Evolutionary conservation across 1,140 invertebrate species (phyloP), one percentile per base, ranked within the genome.

Genomic region (Ptiloglossa arizonensis): DNA sequence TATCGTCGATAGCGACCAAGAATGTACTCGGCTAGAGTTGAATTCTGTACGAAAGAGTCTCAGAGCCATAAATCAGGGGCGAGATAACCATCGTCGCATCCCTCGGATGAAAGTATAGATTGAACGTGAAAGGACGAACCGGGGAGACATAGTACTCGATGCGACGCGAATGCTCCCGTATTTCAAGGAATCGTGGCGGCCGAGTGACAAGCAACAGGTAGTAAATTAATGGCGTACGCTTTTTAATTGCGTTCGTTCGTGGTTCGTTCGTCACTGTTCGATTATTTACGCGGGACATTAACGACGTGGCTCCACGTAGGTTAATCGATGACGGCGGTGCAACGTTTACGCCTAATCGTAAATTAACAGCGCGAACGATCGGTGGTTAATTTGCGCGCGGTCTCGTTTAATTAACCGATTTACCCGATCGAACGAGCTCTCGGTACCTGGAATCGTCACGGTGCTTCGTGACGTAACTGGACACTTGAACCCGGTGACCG

Each of bases 331-430:
- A 17, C n/a, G n/a, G 2, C 11, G 41, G 27, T 41, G 41, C 38
- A 9, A 2, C 63, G 17, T 57, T 68, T 59, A 46, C 5, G 24
- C 17, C 48, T 52, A 83, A 78, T 68, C 57, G 41, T 82, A 68
- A 78, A 83, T 82, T 82, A 68, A 50, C 27, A n/a, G 5, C n/a
- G 41, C 41, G 44, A n/a, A 68, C 52, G 71, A 63, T 50, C 32
- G 38, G 11, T 38, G 11, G 35, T 38, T 56, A 64, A 69, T 79
- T 68, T 46, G n/a, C 27, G 19, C 22, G 22, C 19, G 13, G 17
- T n/a, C 22, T 8, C 22, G 3, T 48, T 78, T 72, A 72, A 83
- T 83, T 68, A 72, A 60, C 35, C 38, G 50, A 70, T 67, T 27
- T 69, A 64, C 57, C 62, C n/a, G 54, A 41, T 38, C 19, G 15